Base-by-base conservation (phyloP, 2,888 invertebrate species). In the Brachylomia viminalis region DNA sequence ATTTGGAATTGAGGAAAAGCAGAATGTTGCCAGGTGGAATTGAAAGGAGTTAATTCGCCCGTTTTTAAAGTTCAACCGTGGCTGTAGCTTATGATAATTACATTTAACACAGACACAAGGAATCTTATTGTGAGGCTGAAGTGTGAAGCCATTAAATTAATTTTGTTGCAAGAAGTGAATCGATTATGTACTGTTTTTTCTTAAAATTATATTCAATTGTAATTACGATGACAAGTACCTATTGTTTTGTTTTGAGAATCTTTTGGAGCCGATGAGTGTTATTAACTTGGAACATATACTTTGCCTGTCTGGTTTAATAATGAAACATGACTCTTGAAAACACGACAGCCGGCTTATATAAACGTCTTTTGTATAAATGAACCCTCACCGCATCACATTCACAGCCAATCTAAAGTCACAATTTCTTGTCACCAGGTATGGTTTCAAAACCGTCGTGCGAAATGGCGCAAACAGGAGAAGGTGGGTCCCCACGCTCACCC, bases 401-500 rank as follows among this genome's bases (percentile, higher is more conserved):
- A 0, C 17, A 67, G 13, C 1, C 15, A 33, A n/a, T 42, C 23
- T 65, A 67, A 81, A 33, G 1, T 15, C 45, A 4, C 10, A 17
- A 15, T 62, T 33, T n/a, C 65, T 88, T 82, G 79, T 88, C 97
- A 96, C 2, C 97, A 99, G 99, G 99, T 99, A 30, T 99, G 99
- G 99, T 99, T 99, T 95, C 99, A 99, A 97, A 99, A 99, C 94
- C 97, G 99, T 47, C 97, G 99, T 27, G 99, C 99, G 72, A 99
- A 99, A 95, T 99, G 99, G 99, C 97, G 99, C 52, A 99, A 99
- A 92, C 98, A 98, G 91, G 99, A 99, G 94, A 99, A 98, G 96
- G 99, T 99, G 82, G 99, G 99, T 33, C 99, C 99, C 0, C 98
- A 98, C 93, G 98, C 98, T 10, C 99, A 99, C 92, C 99, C 99